Evolutionary conservation across 2,797 vertebrate genomes (phyloP), one percentile per base, ranked within the genome.

Genomic region (Alca torda): DNA sequence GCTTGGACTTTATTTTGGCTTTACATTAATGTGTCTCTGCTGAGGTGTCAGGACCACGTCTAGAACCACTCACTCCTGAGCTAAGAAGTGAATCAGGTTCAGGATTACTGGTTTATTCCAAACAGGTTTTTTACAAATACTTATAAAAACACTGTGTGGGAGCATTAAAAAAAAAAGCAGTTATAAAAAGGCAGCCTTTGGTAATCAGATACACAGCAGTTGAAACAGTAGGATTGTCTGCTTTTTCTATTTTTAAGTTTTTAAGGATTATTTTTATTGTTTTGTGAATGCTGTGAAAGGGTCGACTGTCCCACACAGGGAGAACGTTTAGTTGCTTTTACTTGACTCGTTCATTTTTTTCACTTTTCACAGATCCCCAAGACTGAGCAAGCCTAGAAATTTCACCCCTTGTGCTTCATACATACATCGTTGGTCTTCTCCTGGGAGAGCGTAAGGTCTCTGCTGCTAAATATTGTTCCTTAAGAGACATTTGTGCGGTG

Each of bases 211-310:
- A 63, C 75, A 82, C 50, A 46, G 90, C 89, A 69, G 72, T 15
- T 0, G 5, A 74, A 86, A 33, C 60, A 67, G 92, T 45, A 50
- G 87, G 72, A 63, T 64, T 82, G 51, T 57, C 84, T 59, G 35
- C 73, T 87, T 80, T 48, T 53, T 72, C 85, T 88, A 41, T 88
- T 93, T 94, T 84, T 64, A 80, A 54, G 41, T 23, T 85, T 76
- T 83, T 60, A 86, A 79, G 73, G 77, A n/a, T 15, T 11, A 84
- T 86, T 95, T 90, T 81, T 91, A 86, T 84, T 82, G 83, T 61
- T 93, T 78, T 61, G 37, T 35, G 84, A 95, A 77, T 12, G 23
- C 73, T 83, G 28, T 53, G 39, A 72, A 78, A 64, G 81, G 46
- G 43, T 43, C 90, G 77, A 33, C 50, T 61, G 57, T 70, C 54